Evolutionary conservation across 2,888 invertebrate species (phyloP).

Genomic region (Sesamia inferens): DNA sequence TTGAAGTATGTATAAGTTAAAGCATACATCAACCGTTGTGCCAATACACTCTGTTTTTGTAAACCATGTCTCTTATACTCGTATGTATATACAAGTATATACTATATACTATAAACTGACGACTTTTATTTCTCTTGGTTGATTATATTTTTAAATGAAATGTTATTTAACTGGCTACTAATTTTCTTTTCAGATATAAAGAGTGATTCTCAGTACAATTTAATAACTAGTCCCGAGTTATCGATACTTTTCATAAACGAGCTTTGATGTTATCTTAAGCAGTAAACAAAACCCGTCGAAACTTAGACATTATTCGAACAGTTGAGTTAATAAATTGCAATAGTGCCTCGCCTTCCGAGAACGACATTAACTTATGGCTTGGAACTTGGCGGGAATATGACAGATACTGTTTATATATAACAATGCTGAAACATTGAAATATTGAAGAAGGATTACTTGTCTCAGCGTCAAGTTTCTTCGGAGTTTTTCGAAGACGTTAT

Average conservation of each 20-base stretch:
- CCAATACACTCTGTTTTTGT: neutral
- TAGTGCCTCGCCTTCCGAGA: conserved; percentile 31
- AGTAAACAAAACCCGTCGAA: conserved; percentile 29
- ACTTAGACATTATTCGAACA: conserved; percentile 48
- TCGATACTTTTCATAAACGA: neutral
- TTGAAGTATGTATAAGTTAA: too few species aligned
- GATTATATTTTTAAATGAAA: neutral
- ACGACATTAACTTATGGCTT: conserved; percentile 42
- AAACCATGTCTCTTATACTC: neutral
- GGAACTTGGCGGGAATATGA: conserved; percentile 30
- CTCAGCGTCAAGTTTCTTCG: conserved; percentile 14
- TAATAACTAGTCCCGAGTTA: neutral
- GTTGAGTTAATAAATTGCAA: conserved; percentile 56
- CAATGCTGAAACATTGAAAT: conserved; percentile 22
- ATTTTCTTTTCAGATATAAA: neutral
- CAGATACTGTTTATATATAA: conserved; percentile 25
- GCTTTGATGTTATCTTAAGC: conserved; percentile 22
- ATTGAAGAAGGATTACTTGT: conserved; percentile 26
- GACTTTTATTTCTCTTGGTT: neutral
- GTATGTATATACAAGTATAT: neutral
- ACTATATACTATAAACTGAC: neutral
- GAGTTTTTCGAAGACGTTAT: conserved; percentile 6
- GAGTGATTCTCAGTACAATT: neutral
- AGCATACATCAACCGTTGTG: neutral
- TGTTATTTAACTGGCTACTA: neutral